Evolutionary conservation across 1,140 invertebrate genomes (phyloP), one percentile per base, ranked within the genome.

Genomic region (Tribolium madens): DNA sequence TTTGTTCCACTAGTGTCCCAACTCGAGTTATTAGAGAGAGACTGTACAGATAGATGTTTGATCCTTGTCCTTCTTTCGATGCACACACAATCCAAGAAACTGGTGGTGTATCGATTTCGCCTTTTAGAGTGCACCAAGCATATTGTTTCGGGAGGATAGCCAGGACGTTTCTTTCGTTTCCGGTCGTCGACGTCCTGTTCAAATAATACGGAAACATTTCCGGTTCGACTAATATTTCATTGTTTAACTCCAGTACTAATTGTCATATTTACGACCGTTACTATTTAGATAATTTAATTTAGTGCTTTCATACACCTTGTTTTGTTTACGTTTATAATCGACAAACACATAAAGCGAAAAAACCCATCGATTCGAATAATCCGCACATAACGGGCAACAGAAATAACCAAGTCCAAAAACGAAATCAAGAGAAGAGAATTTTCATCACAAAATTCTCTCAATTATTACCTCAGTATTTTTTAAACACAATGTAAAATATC

Each of bases 211-310:
- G 57, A 64, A 64, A 64, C 57, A 13, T 64, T 64, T 64, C 57
- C 57, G 57, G 3, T 64, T 13, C 57, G 57, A 33, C 21, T 31
- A 42, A 64, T 64, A 64, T 64, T 64, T 64, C 57, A 64, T 64
- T 64, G 57, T 64, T 64, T 64, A 64, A 64, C 57, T 64, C 57
- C 2, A 26, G 57, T 10, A 12, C 57, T 64, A 64, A 64, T 64
- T 64, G 57, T 64, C 57, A 64, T 64, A 64, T 64, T 64, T 64
- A 64, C 12, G 57, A 64, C 57, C 57, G 10, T 12, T 26, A 64
- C 57, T 64, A 64, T 64, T 64, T 64, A 64, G 57, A 64, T 64
- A 64, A 64, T 64, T 64, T 64, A 64, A 64, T 64, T 64, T 64
- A 64, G 3, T 33, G 57, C 26, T 10, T 31, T 0, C 57, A 64